Evolutionary conservation across 2,113 vertebrate genomes (phyloP).

Genomic region (Nerophis ophidion): DNA sequence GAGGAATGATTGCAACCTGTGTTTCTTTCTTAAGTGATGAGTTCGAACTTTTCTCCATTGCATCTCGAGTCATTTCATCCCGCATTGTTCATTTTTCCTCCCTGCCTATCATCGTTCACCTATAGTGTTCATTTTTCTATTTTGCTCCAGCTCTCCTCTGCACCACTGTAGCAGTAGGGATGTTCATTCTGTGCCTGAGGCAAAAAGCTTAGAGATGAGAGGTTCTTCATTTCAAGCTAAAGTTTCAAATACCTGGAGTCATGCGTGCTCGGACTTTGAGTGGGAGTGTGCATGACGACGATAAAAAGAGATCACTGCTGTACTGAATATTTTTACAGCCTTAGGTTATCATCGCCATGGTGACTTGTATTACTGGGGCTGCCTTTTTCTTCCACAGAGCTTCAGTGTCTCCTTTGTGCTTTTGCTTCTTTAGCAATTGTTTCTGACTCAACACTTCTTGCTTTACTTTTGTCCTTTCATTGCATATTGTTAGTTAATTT

Average conservation of each 20-base stretch:
- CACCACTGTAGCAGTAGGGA: slow-evolving; percentile 17
- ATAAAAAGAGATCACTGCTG: slow-evolving; percentile 35
- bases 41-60: neutral
- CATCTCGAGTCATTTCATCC: neutral
- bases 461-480: no score
- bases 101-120: slow-evolving; percentile 1
- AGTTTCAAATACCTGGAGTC: slow-evolving; percentile 30
- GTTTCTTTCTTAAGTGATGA: neutral
- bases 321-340: slow-evolving; percentile 34
- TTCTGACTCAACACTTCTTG: no score
- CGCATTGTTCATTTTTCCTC: slow-evolving; percentile 4
- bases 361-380: slow-evolving; percentile 23
- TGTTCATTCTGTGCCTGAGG: slow-evolving; percentile 35
- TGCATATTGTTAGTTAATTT: no score
- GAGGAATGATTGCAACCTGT: neutral
- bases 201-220: slow-evolving; percentile 37
- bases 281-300: slow-evolving; percentile 24
- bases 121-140: slow-evolving; percentile 5
- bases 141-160: slow-evolving; percentile 13
- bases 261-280: slow-evolving; percentile 34
- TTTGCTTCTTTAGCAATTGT: neutral
- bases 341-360: slow-evolving; percentile 41
- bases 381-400: slow-evolving; percentile 11
- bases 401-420: slow-evolving; percentile 11
- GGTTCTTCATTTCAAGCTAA: slow-evolving; percentile 44